Evolutionary conservation across 2,113 vertebrate genomes (phyloP).

Genomic region (Onychostruthus taczanowskii): DNA sequence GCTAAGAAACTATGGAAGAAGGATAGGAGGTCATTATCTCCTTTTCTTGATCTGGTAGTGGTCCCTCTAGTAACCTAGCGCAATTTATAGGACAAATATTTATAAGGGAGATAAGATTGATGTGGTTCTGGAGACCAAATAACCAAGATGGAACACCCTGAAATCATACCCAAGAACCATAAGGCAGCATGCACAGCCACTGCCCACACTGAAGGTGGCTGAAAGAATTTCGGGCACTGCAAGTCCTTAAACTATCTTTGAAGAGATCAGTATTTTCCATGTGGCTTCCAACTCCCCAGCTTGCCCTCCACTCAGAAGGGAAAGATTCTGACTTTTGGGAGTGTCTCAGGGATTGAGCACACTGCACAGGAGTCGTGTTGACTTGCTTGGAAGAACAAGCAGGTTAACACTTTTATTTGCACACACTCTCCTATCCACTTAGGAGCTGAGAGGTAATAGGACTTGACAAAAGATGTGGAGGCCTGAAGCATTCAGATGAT

Average conservation of each 20-base stretch:
- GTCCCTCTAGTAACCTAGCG: not conserved
- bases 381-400: not conserved
- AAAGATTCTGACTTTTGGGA: not conserved
- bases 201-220: not conserved
- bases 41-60: not conserved
- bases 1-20: not conserved
- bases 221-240: not conserved
- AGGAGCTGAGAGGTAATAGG: not conserved
- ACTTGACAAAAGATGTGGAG: not conserved
- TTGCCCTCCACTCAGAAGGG: not conserved
- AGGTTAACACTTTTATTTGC: not conserved
- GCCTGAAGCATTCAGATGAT: not conserved
- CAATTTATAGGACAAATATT: not conserved
- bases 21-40: not conserved
- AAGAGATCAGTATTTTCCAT: not conserved
- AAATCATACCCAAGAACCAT: not conserved
- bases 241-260: not conserved
- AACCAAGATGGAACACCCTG: not conserved
- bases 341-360: not conserved
- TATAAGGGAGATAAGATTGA: not conserved
- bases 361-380: not conserved
- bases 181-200: not conserved
- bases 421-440: not conserved
- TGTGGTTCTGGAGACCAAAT: not conserved
- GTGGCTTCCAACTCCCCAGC: not conserved